Conservation (phyloP, 2,888 invertebrate species). For the Luperina nickerlii region DNA sequence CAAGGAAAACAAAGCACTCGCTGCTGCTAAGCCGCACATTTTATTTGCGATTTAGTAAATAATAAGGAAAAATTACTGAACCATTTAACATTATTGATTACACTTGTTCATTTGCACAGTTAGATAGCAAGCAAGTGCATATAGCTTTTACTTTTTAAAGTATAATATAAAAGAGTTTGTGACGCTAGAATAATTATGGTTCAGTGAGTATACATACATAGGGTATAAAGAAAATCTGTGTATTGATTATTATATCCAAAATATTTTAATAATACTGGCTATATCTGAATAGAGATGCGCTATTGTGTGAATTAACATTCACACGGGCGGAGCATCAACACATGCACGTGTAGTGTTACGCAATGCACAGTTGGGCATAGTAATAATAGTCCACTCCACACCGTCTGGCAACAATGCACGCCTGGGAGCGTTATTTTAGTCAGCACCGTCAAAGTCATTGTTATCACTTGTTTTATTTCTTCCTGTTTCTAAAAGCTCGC, state of each 20-base stretch:
- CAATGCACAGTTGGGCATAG: conserved; percentile 62
- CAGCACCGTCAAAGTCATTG: conserved; percentile 80
- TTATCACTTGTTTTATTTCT: conserved; percentile 82
- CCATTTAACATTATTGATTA: not conserved
- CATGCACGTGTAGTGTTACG: conserved; percentile 64
- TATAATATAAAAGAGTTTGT: not conserved
- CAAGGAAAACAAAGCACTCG: conserved; percentile 18
- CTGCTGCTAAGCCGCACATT: not conserved
- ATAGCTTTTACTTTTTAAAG: not conserved
- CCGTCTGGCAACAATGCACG: conserved; percentile 75
- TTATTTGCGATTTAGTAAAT: conserved; percentile 35
- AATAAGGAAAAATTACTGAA: conserved; percentile 42
- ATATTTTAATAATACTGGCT: not conserved
- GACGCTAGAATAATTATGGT: not conserved
- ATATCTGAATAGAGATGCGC: conserved; percentile 6
- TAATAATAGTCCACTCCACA: conserved; percentile 64
- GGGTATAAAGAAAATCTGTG: not conserved
- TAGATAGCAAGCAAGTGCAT: not conserved
- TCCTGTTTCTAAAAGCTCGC: conserved; percentile 81
- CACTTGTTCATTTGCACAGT: conserved; percentile 12
- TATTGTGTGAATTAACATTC: conserved; percentile 17
- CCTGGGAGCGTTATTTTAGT: conserved; percentile 87
- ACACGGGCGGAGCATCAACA: conserved; percentile 29
- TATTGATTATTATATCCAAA: not conserved
- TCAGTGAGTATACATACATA: conserved; percentile 12